Conservation (phyloP, 2,888 invertebrate species). For the Lissocephala sabroskyi region DNA sequence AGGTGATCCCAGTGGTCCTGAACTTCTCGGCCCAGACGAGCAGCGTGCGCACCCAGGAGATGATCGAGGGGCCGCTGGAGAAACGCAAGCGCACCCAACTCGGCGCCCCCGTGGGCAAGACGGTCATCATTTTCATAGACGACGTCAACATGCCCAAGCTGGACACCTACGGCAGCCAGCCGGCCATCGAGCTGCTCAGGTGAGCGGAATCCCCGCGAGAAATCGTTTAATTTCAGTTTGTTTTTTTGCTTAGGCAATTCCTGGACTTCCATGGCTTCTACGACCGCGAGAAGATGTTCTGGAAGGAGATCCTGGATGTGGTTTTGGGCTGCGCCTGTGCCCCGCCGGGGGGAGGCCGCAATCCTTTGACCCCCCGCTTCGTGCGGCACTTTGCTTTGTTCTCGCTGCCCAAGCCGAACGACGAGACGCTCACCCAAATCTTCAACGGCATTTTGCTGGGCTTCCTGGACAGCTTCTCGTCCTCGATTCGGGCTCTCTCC, state of each 20-base stretch:
- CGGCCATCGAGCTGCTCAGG: slow-evolving; percentile 90
- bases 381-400: slow-evolving; percentile 91
- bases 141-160: slow-evolving; percentile 93
- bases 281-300: slow-evolving; percentile 89
- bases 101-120: slow-evolving; percentile 88
- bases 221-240: too few relatives aligned
- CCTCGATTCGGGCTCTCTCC: slow-evolving; percentile 78
- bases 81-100: slow-evolving; percentile 85
- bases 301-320: slow-evolving; percentile 90
- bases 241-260: slow-evolving; percentile 71
- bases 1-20: slow-evolving; percentile 83
- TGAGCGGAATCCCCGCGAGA: slow-evolving; percentile 62
- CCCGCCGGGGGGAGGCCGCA: slow-evolving; percentile 92
- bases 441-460: slow-evolving; percentile 69
- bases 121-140: slow-evolving; percentile 88
- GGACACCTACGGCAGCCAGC: slow-evolving; percentile 92
- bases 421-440: slow-evolving; percentile 69
- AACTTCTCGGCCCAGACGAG: slow-evolving; percentile 95
- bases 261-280: slow-evolving; percentile 80
- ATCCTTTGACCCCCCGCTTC: slow-evolving; percentile 85
- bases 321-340: slow-evolving; percentile 91
- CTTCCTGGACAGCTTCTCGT: slow-evolving; percentile 84
- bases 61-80: slow-evolving; percentile 88
- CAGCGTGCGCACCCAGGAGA: slow-evolving; percentile 85
- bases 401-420: slow-evolving; percentile 84